Evolutionary conservation across 1,140 invertebrate genomes (phyloP), one percentile per base, ranked within the genome.

Genomic region (Aphelinus certus): DNA sequence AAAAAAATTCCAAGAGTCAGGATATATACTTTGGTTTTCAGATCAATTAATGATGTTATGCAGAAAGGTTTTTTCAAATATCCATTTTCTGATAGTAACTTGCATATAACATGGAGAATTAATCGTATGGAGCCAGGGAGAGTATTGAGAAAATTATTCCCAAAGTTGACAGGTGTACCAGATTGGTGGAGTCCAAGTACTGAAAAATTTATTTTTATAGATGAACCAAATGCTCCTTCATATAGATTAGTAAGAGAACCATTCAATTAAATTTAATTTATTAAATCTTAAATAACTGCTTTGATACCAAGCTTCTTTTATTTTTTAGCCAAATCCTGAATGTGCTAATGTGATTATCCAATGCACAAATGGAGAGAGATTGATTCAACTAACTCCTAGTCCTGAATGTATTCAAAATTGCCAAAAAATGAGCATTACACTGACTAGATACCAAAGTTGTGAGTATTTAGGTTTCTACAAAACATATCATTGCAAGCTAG

Each of bases 271-370:
- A 26, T 26, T 26, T 26, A 26, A 53, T 45, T 53, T 79, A 57
- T 64, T 72, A 9, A 65, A 58, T 77, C 7, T 58, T 58, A 60
- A 42, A 26, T 26, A 26, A 26, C 26, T 26, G 26, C 26, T 26
- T 26, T 26, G 26, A 26, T 26, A 26, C 26, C 26, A 26, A 26
- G 26, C 26, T 26, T 26, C 26, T 26, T 26, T 45, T 70, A 70
- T 71, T 76, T 81, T 81, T 47, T 49, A 91, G 90, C 94, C 94
- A 49, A 90, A 92, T 81, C 91, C 93, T 45, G 94, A 95, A 86
- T 95, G 94, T 81, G 92, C 91, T 65, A 94, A 91, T 86, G 90
- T 94, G 48, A 92, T 94, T 83, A 61, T 95, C 46, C 89, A 91
- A 76, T 92, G 92, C 81, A 89, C 90, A 55, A 89, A 85, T 84